Conservation (phyloP, 2,888 invertebrate genomes). For the Thymelicus lineola region DNA sequence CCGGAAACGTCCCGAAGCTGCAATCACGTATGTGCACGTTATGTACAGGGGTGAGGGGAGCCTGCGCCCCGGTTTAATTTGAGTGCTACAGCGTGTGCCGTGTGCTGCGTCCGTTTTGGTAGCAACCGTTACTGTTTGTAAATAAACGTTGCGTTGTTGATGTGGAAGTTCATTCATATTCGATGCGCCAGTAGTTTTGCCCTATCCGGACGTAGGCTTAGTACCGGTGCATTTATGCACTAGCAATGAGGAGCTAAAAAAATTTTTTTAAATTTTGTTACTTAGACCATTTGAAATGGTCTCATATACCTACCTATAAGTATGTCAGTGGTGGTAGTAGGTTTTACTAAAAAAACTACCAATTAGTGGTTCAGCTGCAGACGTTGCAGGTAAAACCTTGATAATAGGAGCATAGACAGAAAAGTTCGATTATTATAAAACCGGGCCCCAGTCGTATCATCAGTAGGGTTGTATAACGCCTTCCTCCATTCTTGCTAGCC, state of each 20-base stretch:
- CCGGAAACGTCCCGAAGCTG: conserved; percentile 61
- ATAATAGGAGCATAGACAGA: no score
- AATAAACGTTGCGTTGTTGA: conserved; percentile 71
- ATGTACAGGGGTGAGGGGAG: conserved; percentile 54
- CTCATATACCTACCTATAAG: no score
- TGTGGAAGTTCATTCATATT: conserved; percentile 69
- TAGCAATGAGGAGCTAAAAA: background rate
- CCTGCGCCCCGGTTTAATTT: conserved; percentile 66
- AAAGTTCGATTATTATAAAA: no score
- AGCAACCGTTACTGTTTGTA: conserved; percentile 76
- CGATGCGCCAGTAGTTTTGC: conserved; percentile 47
- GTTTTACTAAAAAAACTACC: no score
- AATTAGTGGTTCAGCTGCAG: no score
- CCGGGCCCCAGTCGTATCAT: no score
- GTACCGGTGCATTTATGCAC: conserved; percentile 11
- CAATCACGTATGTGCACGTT: conserved; percentile 46
- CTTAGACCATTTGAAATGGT: no score
- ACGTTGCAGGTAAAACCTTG: no score
- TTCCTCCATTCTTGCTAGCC: no score
- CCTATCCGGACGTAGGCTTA: conserved; percentile 32
- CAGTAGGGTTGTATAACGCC: no score
- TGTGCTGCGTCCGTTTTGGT: conserved; percentile 61
- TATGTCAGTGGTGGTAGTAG: no score
- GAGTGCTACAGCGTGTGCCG: conserved; percentile 55
- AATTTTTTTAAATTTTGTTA: no score